Evolutionary conservation across 2,888 invertebrate genomes (phyloP).

Genomic region (Apoda limacodes): DNA sequence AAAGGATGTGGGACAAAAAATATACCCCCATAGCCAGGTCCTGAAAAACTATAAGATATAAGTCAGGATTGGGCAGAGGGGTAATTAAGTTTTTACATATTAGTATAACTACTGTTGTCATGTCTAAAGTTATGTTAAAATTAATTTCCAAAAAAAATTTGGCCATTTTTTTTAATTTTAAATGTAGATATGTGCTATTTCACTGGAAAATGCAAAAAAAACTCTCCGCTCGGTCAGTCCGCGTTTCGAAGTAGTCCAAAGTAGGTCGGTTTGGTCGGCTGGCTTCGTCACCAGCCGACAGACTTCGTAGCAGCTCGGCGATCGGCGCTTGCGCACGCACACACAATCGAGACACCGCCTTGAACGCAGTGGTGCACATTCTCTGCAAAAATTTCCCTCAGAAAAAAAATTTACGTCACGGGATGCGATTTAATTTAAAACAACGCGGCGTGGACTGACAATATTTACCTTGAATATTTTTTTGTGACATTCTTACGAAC

Average conservation of each 20-base stretch:
- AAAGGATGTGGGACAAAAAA: too few relatives aligned
- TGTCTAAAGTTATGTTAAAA: too few relatives aligned
- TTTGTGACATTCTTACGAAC: slow-evolving; percentile 15
- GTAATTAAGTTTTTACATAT: too few relatives aligned
- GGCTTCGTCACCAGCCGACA: slow-evolving; percentile 40
- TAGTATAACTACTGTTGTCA: too few relatives aligned
- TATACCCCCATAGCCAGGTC: too few relatives aligned
- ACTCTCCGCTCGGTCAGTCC: slow-evolving; percentile 48
- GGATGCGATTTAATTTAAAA: too few relatives aligned
- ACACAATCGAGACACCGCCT: slow-evolving; percentile 47
- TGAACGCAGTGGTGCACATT: slow-evolving; percentile 36
- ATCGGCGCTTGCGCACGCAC: slow-evolving; percentile 39
- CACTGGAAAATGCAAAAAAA: slow-evolving; percentile 63
- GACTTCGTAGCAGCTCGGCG: slow-evolving; percentile 37
- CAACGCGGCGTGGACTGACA: slow-evolving; percentile 47
- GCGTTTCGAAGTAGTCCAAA: slow-evolving; percentile 56
- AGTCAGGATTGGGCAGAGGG: too few relatives aligned
- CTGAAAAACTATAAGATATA: too few relatives aligned
- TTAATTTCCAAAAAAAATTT: slow-evolving; percentile 14
- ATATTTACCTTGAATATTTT: slow-evolving; percentile 24
- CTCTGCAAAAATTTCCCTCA: slow-evolving; percentile 28
- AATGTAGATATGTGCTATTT: slow-evolving; percentile 29
- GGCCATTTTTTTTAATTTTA: neutral
- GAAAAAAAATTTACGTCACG: slow-evolving; percentile 40
- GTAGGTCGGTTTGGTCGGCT: slow-evolving; percentile 55